Conservation (phyloP, 2,888 invertebrate genomes). For the Adelphocoris suturalis region DNA sequence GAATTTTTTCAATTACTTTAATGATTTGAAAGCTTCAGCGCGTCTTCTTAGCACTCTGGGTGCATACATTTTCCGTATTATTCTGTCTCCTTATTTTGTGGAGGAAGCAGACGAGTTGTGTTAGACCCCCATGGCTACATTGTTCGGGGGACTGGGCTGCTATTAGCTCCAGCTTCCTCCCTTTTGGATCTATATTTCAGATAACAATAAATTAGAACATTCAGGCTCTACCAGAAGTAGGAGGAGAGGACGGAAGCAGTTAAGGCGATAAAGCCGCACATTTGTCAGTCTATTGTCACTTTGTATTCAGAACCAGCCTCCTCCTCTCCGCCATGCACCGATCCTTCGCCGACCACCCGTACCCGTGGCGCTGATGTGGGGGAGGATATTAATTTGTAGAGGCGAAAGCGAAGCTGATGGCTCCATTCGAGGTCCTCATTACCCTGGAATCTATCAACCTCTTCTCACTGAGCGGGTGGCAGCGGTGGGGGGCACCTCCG, state of each 20-base stretch:
- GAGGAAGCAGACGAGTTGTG: too few species aligned
- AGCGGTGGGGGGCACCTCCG: not conserved
- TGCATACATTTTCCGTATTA: too few species aligned
- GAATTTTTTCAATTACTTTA: too few species aligned
- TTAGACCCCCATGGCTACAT: not conserved
- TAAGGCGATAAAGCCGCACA: slow-evolving; percentile 55
- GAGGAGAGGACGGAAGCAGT: slow-evolving; percentile 14
- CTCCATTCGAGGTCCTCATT: slow-evolving; percentile 50
- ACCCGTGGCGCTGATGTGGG: not conserved
- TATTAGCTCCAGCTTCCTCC: not conserved
- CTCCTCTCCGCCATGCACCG: not conserved
- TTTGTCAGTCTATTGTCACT: slow-evolving; percentile 51
- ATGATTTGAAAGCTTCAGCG: too few species aligned
- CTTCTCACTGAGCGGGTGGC: not conserved
- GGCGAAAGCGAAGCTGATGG: slow-evolving; percentile 35
- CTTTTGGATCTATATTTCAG: slow-evolving; percentile 15
- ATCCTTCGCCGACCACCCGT: not conserved
- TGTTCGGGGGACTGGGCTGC: not conserved
- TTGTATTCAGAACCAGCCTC: slow-evolving; percentile 38
- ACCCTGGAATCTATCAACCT: slow-evolving; percentile 53
- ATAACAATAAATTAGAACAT: slow-evolving; percentile 27
- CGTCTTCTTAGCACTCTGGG: too few species aligned
- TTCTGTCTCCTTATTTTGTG: too few species aligned
- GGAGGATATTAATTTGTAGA: slow-evolving; percentile 52
- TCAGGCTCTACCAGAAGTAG: not conserved